A percentile compares a stretch with the other conserved stretches of the same genome.
phyloP scores from a whole-genome alignment of 2,113 vertebrate genomes.

The Falcunculus frontatus region DNA sequence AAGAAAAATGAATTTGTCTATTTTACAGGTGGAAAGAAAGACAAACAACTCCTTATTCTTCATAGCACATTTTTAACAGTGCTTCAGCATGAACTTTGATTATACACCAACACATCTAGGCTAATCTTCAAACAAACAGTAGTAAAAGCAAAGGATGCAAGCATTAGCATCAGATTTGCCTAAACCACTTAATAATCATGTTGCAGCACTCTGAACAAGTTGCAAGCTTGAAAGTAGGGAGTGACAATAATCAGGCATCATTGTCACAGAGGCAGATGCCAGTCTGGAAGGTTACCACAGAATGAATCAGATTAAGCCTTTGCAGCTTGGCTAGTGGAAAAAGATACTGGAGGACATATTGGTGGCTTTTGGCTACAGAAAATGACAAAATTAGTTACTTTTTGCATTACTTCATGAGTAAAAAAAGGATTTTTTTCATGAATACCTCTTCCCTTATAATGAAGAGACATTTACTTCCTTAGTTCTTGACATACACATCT shows the following conservation, averaged over 20 bases:
- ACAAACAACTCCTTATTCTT: background rate
- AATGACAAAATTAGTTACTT: background rate
- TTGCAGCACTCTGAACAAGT: background rate
- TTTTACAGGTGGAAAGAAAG: background rate
- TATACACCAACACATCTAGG: background rate
- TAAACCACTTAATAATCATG: background rate
- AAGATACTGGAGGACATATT: background rate
- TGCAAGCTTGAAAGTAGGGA: background rate
- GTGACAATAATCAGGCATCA: background rate
- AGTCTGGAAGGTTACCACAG: background rate
- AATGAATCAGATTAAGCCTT: background rate
- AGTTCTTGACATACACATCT: rapidly evolving
- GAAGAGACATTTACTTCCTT: background rate
- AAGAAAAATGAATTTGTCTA: background rate
- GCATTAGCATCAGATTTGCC: background rate
- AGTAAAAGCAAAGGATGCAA: background rate
- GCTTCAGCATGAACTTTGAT: background rate
- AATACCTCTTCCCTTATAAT: background rate
- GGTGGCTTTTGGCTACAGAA: background rate
- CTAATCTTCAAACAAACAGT: background rate
- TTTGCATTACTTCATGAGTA: background rate
- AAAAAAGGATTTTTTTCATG: background rate
- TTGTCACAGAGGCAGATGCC: background rate
- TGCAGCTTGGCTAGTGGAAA: background rate
- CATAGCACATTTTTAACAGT: background rate